phyloP scores from a whole-genome alignment of 1,140 invertebrate species.

The Musca vetustissima region DNA sequence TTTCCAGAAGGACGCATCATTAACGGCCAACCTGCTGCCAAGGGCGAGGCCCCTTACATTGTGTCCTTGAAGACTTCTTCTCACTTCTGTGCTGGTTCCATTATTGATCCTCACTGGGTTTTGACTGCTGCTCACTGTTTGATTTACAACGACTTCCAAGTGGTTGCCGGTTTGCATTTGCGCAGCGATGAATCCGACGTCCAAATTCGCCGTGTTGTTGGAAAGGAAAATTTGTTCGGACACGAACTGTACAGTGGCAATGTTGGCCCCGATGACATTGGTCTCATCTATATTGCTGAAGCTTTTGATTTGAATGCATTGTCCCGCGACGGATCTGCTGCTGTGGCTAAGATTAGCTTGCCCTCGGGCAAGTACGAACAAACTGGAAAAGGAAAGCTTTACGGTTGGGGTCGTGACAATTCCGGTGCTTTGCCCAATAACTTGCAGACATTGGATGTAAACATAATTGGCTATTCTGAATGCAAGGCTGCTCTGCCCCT shows the following conservation, averaged over 20 bases:
- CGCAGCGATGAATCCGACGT: slow-evolving; percentile 39
- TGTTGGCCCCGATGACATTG: slow-evolving; percentile 65
- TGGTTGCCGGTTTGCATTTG: slow-evolving; percentile 49
- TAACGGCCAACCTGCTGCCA: slow-evolving; percentile 41
- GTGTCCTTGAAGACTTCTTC: slow-evolving; percentile 39
- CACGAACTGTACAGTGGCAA: slow-evolving; percentile 59
- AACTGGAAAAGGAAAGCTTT: slow-evolving; percentile 44
- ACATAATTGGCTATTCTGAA: slow-evolving; percentile 42
- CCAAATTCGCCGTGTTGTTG: slow-evolving; percentile 32
- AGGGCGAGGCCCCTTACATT: slow-evolving; percentile 48
- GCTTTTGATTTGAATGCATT: slow-evolving; percentile 57
- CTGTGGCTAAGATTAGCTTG: slow-evolving; percentile 58
- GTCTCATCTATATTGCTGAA: slow-evolving; percentile 59
- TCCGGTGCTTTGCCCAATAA: slow-evolving; percentile 38
- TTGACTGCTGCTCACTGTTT: slow-evolving; percentile 50
- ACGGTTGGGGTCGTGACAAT: slow-evolving; percentile 59
- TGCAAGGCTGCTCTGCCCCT: slow-evolving; percentile 35
- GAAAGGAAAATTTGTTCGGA: slow-evolving; percentile 36
- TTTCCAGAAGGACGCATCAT: slow-evolving; percentile 49
- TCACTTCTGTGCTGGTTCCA: slow-evolving; percentile 40
- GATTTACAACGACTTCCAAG: slow-evolving; percentile 6
- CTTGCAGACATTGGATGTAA: slow-evolving; percentile 51
- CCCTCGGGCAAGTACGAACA: slow-evolving; percentile 51
- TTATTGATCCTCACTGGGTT: slow-evolving; percentile 25
- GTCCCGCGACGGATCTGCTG: slow-evolving; percentile 44